Evolutionary conservation across 2,113 vertebrate species (phyloP).

Genomic region (Cheilinus undulatus): DNA sequence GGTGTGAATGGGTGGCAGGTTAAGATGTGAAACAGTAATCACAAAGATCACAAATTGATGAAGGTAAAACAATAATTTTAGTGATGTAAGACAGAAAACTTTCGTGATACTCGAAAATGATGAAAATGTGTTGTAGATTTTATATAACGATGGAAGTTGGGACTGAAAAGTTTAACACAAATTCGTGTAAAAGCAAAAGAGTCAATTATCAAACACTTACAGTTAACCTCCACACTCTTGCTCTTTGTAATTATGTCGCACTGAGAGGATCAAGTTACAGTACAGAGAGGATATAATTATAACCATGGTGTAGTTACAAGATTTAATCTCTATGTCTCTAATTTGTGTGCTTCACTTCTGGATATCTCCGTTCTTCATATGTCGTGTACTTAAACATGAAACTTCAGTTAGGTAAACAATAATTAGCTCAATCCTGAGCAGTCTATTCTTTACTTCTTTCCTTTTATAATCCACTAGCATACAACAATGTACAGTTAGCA

Average conservation of each 20-base stretch:
- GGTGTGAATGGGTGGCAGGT: neutral
- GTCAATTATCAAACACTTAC: constrained; percentile 29
- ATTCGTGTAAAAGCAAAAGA: neutral
- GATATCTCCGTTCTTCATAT: neutral
- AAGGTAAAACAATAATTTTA: constrained; percentile 9
- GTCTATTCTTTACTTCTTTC: neutral
- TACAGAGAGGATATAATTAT: constrained; percentile 6
- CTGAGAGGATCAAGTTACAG: neutral
- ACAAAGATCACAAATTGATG: neutral
- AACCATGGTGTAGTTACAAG: neutral
- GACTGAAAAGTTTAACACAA: constrained; percentile 7
- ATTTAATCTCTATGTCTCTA: constrained; percentile 18
- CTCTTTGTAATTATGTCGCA: constrained; percentile 15
- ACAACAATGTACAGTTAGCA: neutral
- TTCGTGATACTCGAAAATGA: too few relatives aligned
- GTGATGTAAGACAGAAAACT: neutral
- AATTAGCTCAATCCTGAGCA: constrained; percentile 31
- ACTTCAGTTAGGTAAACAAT: constrained; percentile 39
- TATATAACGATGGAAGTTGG: neutral
- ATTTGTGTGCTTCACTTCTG: constrained; percentile 30
- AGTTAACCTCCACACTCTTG: constrained; percentile 10
- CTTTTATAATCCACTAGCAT: neutral
- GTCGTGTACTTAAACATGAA: neutral
- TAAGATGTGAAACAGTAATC: neutral
- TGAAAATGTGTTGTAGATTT: neutral